A percentile compares a stretch with the other conserved stretches of the same genome.
Conservation (phyloP, 1,140 invertebrate genomes). For the Hydropsyche tenuis region DNA sequence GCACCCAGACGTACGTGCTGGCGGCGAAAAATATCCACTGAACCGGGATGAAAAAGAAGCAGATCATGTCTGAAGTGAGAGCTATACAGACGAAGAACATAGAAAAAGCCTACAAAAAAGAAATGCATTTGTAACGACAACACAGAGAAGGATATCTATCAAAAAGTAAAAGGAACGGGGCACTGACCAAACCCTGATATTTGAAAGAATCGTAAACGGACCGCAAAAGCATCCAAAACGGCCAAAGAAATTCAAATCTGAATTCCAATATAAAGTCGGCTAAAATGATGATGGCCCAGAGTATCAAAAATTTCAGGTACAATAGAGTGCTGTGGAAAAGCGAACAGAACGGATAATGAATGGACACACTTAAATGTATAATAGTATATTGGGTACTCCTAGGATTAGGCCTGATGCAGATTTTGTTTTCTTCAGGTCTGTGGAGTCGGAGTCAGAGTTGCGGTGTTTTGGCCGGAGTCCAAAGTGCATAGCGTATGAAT, state of each 20-base stretch:
- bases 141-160: not conserved
- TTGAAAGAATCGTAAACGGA: constrained; percentile 98
- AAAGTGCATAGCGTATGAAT: too few relatives aligned
- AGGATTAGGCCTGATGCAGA: too few relatives aligned
- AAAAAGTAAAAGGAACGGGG: constrained; percentile 1
- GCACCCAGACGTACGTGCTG: constrained; percentile 98
- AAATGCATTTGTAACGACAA: constrained; percentile 36
- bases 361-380: too few relatives aligned
- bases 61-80: constrained; percentile 97
- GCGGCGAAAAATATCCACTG: constrained; percentile 98
- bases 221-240: constrained; percentile 95
- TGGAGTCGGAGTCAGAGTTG: too few relatives aligned
- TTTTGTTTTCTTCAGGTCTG: too few relatives aligned
- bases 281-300: constrained; percentile 94
- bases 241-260: constrained; percentile 99
- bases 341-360: too few relatives aligned
- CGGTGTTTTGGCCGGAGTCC: too few relatives aligned
- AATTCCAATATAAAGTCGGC: constrained; percentile 98
- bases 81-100: constrained; percentile 98
- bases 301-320: constrained; percentile 94
- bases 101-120: constrained; percentile 89
- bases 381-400: too few relatives aligned
- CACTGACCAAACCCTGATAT: constrained; percentile 96
- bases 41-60: constrained; percentile 98
- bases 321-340: constrained; percentile 81